phyloP scores from a whole-genome alignment of 2,797 vertebrate species.

The Notolabrus celidotus region DNA sequence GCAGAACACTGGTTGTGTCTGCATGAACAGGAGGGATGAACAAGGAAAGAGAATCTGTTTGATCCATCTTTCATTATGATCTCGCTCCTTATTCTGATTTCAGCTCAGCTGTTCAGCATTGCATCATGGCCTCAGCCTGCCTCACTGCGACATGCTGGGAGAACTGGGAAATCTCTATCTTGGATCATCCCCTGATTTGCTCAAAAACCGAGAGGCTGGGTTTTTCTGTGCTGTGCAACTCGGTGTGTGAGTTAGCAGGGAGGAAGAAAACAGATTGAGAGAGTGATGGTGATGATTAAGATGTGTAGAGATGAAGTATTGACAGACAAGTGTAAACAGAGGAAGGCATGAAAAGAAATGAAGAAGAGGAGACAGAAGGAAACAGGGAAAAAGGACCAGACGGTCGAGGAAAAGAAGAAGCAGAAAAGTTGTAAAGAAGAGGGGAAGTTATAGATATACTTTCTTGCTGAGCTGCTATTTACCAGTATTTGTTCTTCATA shows the following conservation, averaged over 20 bases:
- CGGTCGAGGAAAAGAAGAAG: background rate
- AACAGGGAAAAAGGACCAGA: background rate
- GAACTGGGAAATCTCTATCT: constrained; percentile 32
- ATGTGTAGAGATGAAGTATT: background rate
- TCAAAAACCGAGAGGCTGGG: constrained; percentile 6
- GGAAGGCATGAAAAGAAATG: background rate
- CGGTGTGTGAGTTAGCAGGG: background rate
- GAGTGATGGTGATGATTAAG: constrained; percentile 1
- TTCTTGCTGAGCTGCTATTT: background rate
- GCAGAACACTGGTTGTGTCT: background rate
- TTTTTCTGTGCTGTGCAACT: constrained; percentile 2
- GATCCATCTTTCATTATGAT: constrained; percentile 53
- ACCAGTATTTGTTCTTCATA: constrained; percentile 1
- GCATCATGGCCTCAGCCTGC: constrained; percentile 45
- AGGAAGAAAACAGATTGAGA: background rate
- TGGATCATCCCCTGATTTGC: constrained; percentile 46
- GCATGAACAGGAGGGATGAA: constrained; percentile 19
- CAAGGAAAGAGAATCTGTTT: constrained; percentile 26
- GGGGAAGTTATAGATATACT: background rate
- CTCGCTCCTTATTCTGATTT: constrained; percentile 45
- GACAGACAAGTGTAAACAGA: constrained; percentile 1
- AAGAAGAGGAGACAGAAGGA: background rate
- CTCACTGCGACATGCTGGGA: constrained; percentile 16
- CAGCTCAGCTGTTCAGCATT: constrained; percentile 48
- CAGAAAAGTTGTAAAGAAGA: background rate